A percentile compares a stretch with the other conserved stretches of the same genome.
phyloP scores from a whole-genome alignment of 2,113 vertebrate species.

The Apteryx owenii region DNA sequence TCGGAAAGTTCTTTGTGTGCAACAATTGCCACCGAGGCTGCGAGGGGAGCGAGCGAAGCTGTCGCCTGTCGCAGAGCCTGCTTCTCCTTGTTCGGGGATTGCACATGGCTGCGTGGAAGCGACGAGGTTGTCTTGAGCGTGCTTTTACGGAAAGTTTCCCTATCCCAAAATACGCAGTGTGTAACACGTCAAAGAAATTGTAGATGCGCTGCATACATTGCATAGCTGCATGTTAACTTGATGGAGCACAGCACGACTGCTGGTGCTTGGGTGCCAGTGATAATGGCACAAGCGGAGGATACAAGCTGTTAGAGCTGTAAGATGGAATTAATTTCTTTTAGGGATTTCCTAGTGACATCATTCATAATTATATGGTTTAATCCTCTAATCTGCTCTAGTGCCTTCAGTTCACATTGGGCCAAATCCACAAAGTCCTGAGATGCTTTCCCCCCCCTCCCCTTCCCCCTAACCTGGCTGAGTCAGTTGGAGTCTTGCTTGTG shows the following conservation, averaged over 20 bases:
- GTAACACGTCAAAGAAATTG: rapidly evolving
- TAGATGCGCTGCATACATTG: neutral
- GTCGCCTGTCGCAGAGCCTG: neutral
- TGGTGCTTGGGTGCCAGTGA: neutral
- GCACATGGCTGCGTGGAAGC: neutral
- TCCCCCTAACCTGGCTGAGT: slow-evolving; percentile 2
- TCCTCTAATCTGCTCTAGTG: slow-evolving; percentile 28
- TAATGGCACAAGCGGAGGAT: neutral
- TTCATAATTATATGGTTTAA: slow-evolving; percentile 45
- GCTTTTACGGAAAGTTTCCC: slow-evolving; percentile 42
- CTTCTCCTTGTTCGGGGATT: neutral
- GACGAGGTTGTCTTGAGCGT: neutral
- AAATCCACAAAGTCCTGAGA: slow-evolving; percentile 24
- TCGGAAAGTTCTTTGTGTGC: slow-evolving; percentile 70
- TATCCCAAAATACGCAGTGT: neutral
- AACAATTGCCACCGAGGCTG: slow-evolving; percentile 56
- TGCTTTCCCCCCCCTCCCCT: neutral
- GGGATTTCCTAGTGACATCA: slow-evolving; percentile 39
- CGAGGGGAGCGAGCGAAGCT: slow-evolving; percentile 9
- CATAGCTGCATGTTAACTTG: neutral
- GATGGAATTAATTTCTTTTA: slow-evolving; percentile 46
- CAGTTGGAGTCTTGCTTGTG: neutral
- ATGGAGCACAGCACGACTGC: neutral
- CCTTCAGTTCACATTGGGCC: slow-evolving; percentile 16
- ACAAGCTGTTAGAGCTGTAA: neutral